Base-by-base conservation (phyloP, 2,797 vertebrate species). In the Squalus acanthias region DNA sequence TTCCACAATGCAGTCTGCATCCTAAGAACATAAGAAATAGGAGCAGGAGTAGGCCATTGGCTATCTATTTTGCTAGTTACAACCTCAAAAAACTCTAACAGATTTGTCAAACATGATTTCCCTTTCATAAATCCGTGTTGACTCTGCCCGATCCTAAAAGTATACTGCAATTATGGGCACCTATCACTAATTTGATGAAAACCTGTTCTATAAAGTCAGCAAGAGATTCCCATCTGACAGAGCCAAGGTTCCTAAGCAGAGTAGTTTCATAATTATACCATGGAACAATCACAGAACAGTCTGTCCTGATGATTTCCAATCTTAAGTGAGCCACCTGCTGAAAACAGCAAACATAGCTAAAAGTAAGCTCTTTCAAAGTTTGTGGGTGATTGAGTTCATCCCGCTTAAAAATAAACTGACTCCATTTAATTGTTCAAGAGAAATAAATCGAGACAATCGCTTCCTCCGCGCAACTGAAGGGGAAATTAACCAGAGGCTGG, bases 261-360 rank as follows among this genome's bases (percentile, higher is more conserved):
- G 63, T 24, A 63, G 29, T 17, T 63, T 92, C 60, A 65, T 22
- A 17, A 67, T 10, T 65, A 33, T 6, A 60, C 26, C 26, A 67
- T 93, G 91, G 63, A 93, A 93, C 91, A 67, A 93, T 46, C 15
- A 46, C n/a, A 20, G 60, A 10, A 7, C n/a, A 15, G 79, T 82
- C 33, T 92, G 89, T 22, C 39, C 60, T 92, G 7, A 67, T 67
- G 33, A 67, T 93, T 93, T 46, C 63, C 91, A 93, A 9, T 1
- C 15, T 91, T 8, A 93, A 93, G 63, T 46, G 91, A 93, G 60
- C 63, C 91, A 93, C 33, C 91, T 93, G 63, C 91, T 67, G 91
- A 67, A 93, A 7, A 10, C n/a, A 93, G 17, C 91, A 39, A 22
- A 67, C n/a, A 67, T 15, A 93, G n/a, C 63, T 93, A 22, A 93